Evolutionary conservation across 1,140 invertebrate genomes (phyloP), one percentile per base, ranked within the genome.

Genomic region (Ips typographus): DNA sequence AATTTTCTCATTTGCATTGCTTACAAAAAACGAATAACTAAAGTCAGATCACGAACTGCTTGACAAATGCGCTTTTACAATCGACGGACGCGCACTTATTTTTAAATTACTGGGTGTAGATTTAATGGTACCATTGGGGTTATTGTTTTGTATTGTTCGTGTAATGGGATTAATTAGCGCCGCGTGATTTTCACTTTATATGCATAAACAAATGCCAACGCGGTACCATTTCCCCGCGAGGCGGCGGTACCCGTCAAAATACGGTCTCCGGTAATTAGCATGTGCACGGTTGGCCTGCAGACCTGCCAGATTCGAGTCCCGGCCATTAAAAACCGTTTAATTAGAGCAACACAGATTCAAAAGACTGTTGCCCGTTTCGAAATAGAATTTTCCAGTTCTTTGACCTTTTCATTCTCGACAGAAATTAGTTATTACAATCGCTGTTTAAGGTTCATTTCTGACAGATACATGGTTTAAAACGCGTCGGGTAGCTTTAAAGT

Each of bases 311-410:
- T 56, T 56, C 38, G 53, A 56, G 53, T 7, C 22, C 44, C 47
- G n/a, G 53, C 53, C 53, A 56, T 56, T 56, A 56, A 56, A 56
- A 56, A 56, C 53, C 53, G 53, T 56, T 56, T 56, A 56, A 56
- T 56, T 56, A 56, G 53, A 56, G 37, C 53, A 56, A 7, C 47
- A 49, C 7, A 49, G 47, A 22, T 49, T 49, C 47, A 49, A 49
- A 49, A 49, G 47, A 49, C 22, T 22, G 47, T 49, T 49, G 7
- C 22, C 47, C 7, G 47, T 49, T 49, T 49, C 7, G 22, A 49
- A 49, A 49, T 49, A 49, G 47, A 49, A 7, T 2, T 49, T 49
- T 49, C 47, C 7, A 22, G 47, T 49, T 49, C 22, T 22, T 22
- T 22, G 22, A 22, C 22, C 22, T 22, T 22, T 22, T 22, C 22